phyloP scores from a whole-genome alignment of 1,140 invertebrate species.

The Lasioglossum baleicum region DNA sequence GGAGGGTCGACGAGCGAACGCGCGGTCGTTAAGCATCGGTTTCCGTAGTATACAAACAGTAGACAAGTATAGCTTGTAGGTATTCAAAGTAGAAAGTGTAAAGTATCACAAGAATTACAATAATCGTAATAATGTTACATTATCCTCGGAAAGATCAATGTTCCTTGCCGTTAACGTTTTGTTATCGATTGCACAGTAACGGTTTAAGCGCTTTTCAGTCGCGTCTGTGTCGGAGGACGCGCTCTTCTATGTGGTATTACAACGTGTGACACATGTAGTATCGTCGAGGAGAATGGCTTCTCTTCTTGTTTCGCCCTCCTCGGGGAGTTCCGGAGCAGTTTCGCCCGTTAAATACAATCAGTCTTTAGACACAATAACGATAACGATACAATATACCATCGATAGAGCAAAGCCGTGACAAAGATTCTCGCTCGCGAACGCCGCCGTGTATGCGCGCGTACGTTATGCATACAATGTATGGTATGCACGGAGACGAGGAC shows the following conservation, averaged over 20 bases:
- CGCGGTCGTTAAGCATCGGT: conserved; percentile 46
- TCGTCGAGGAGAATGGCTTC: conserved; percentile 1
- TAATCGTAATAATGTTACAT: conserved; percentile 67
- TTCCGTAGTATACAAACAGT: conserved; percentile 61
- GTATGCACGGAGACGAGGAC: conserved; percentile 51
- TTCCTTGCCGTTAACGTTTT: conserved; percentile 42
- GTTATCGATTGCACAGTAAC: conserved; percentile 58
- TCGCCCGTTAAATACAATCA: conserved; percentile 67
- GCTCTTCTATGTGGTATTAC: conserved; percentile 8
- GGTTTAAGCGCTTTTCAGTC: conserved; percentile 57
- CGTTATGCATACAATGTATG: too few species aligned
- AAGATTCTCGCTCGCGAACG: conserved; percentile 36
- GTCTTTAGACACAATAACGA: conserved; percentile 70
- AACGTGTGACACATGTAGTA: conserved; percentile 37
- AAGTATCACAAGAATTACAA: conserved; percentile 76
- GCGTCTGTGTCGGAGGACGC: conserved; percentile 46
- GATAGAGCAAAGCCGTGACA: conserved; percentile 61
- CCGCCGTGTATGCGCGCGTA: neutral
- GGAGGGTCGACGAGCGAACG: conserved; percentile 52
- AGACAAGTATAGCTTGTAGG: conserved; percentile 66
- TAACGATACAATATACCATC: conserved; percentile 57
- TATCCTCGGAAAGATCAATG: conserved; percentile 53
- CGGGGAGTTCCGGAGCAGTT: conserved; percentile 18
- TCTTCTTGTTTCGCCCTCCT: too few species aligned
- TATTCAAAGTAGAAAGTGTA: conserved; percentile 77